Base-by-base conservation (phyloP, 2,113 vertebrate genomes). In the Micromys minutus region DNA sequence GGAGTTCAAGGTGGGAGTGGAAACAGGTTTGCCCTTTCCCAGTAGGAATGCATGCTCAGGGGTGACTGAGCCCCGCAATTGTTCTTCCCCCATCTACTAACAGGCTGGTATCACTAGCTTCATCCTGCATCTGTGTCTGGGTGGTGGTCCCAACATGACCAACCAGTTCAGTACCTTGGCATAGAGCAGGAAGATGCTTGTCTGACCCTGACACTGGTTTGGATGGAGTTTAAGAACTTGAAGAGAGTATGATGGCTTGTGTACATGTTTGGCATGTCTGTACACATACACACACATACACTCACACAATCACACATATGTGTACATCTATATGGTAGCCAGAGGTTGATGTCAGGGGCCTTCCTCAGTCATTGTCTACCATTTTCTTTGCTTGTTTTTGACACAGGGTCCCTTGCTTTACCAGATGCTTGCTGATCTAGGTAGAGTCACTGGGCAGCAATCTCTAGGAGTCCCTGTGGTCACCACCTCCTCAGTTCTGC, bases 41-140 rank as follows among this genome's bases (percentile, higher is more conserved):
- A 91, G 29, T 36, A 57, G 19, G 3, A 72, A 69, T 36, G 7
- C 36, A 34, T 31, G 71, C 15, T 75, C 42, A 29, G n/a, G 36
- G 57, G 5, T n/a, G 52, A 57, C 42, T 7, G 22, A 3, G 24
- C 1, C 36, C 39, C 45, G 55, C 24, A 71, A 9, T 7, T 34
- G 2, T 19, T 1, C 8, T 22, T 71, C 2, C 17, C 21, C 3
- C 7, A 39, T 42, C 34, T 26, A 0, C 0, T 29, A 9, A 45
- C 55, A 57, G 3, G 0, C 75, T 72, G 29, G 15, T 50, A 45
- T 34, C 47, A 12, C 5, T 22, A 72, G 17, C 67, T 36, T 52
- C 6, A 16, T 7, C 17, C 45, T 69, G 7, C 0, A 45, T 47
- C 77, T 15, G 0, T 17, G 31, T 26, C 65, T 89, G 67, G 3